phyloP scores from a whole-genome alignment of 53 echinoderm and acorn worm genomes.

The Patiria pectinifera region DNA sequence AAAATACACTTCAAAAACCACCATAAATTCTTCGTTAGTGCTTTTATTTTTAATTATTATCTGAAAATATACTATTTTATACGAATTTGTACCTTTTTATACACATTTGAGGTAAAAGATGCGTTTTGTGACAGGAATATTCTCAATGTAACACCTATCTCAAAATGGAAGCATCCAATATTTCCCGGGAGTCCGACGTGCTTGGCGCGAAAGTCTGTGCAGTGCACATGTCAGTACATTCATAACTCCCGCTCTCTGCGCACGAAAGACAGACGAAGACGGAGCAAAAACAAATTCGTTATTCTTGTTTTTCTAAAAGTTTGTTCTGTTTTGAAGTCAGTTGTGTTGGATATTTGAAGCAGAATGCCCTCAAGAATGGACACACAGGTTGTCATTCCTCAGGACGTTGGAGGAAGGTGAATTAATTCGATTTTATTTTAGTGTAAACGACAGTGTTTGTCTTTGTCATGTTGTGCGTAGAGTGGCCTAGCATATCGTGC shows the following conservation, averaged over 20 bases:
- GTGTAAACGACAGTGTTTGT: too few species aligned
- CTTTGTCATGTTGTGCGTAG: too few species aligned
- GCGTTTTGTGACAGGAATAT: background rate
- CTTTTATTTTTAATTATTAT: background rate
- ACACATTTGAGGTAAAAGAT: background rate
- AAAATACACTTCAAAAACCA: too few species aligned
- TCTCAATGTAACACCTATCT: background rate
- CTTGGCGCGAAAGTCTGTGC: constrained; percentile 51
- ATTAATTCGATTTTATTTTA: background rate
- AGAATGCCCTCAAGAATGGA: constrained; percentile 77
- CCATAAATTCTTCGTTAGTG: too few species aligned
- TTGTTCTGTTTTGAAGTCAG: background rate
- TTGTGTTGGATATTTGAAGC: background rate
- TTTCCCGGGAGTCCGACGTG: constrained; percentile 48
- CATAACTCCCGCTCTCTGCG: too few species aligned
- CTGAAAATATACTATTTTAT: background rate
- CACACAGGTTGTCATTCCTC: constrained; percentile 59
- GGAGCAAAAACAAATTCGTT: background rate
- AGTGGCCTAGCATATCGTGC: too few species aligned
- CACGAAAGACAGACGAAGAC: background rate
- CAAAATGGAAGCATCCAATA: constrained; percentile 27
- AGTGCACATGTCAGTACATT: background rate
- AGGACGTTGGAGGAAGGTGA: constrained; percentile 71
- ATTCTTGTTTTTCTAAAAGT: background rate
- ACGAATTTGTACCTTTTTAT: background rate